A percentile compares a stretch with the other conserved stretches of the same genome.
phyloP scores from a whole-genome alignment of 2,888 invertebrate genomes.

The Therioaphis trifolii region DNA sequence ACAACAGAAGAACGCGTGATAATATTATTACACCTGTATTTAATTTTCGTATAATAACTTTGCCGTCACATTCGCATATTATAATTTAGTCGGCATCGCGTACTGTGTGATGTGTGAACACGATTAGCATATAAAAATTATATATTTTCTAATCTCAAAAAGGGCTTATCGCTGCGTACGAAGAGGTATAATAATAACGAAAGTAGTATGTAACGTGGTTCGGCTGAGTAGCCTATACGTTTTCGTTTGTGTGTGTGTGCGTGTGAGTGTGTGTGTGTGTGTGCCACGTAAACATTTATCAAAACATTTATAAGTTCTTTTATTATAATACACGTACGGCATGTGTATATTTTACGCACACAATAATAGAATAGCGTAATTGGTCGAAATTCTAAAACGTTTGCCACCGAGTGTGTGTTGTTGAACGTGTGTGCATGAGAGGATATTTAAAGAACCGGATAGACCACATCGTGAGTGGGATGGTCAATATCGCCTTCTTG shows the following conservation, averaged over 20 bases:
- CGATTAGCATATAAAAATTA: too few species aligned
- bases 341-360: too few species aligned
- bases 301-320: conserved; percentile 20
- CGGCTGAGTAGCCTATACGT: too few species aligned
- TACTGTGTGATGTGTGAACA: too few species aligned
- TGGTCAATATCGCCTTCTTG: conserved; percentile 59
- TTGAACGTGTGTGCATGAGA: neutral
- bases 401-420: conserved; percentile 45
- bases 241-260: neutral
- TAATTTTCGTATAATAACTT: neutral
- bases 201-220: too few species aligned
- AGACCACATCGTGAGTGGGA: conserved; percentile 58
- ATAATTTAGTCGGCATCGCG: too few species aligned
- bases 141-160: too few species aligned
- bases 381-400: conserved; percentile 49
- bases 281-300: neutral
- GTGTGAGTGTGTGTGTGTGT: too few species aligned
- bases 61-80: too few species aligned
- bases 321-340: neutral
- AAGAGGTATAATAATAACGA: too few species aligned
- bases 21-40: neutral
- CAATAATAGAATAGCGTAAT: conserved; percentile 33
- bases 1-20: neutral
- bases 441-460: conserved; percentile 59
- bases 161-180: too few species aligned